Base-by-base conservation (phyloP, 2,888 invertebrate genomes). In the Sycophila texana region DNA sequence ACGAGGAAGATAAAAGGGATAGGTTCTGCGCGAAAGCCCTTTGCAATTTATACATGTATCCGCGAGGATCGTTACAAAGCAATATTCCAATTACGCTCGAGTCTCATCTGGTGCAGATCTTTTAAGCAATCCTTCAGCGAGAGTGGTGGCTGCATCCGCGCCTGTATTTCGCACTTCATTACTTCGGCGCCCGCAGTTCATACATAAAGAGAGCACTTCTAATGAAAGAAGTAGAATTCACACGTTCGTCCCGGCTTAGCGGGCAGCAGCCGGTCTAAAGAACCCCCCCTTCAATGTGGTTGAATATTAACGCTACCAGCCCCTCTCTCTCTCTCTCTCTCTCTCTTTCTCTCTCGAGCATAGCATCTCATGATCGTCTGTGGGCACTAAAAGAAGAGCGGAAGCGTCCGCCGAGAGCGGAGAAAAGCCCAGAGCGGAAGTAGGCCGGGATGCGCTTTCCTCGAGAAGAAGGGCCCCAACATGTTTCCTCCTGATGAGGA, bases 401-500 rank as follows among this genome's bases (percentile, higher is more conserved):
- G 53, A n/a, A 53, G 53, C 14, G 53, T 1, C 10, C 10, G 5
- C 14, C 10, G 51, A 51, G 51, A n/a, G 53, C 53, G n/a, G 16
- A 53, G 14, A n/a, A n/a, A 14, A n/a, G 53, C n/a, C n/a, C 12
- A 53, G 16, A 4, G 26, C 26, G 60, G 16, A 7, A 85, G 86
- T 84, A 86, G 86, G 86, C 85, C 16, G 51, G 20, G 51, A 16
- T 5, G 7, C 20, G 20, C 20, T 53, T 53, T 53, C 26, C 30
- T 26, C 22, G 22, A 10, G 14, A 1, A 16, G 12, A 26, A 22
- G 13, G 55, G n/a, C 53, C 22, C 30, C 39, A 22, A 51, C 12
- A 18, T 66, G 18, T 66, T 4, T 47, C n/a, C 26, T 7, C 1
- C 18, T 88, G 87, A 86, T 85, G 84, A 83, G 83, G 84, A 10